Percentiles rank a stretch among this genome's conserved stretches.
Evolutionary conservation across 2,113 vertebrate species (phyloP).

Genomic region (Sander vitreus): DNA sequence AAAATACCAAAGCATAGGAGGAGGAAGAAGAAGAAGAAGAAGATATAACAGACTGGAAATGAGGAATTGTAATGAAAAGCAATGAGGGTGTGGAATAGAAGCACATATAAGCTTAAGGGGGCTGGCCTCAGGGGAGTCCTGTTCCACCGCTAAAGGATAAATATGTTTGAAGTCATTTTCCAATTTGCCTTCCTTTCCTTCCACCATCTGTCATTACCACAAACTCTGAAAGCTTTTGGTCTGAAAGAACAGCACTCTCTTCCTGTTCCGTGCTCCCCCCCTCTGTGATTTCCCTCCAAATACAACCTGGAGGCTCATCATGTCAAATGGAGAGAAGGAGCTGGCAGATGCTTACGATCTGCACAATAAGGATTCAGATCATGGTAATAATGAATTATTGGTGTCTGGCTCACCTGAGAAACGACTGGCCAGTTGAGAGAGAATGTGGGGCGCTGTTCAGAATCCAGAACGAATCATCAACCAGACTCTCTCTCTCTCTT

Average conservation of each 20-base stretch:
- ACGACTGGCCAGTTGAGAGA: not conserved
- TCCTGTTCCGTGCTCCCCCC: not conserved
- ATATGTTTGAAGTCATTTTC: constrained; percentile 44
- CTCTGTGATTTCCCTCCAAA: not conserved
- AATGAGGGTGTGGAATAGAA: constrained; percentile 26
- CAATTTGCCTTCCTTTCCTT: constrained; percentile 23
- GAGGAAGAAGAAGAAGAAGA: constrained; percentile 26
- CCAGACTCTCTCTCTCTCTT: not conserved
- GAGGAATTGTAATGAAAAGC: constrained; percentile 51
- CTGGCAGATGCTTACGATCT: not conserved
- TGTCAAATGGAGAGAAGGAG: constrained; percentile 16
- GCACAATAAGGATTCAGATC: constrained; percentile 1
- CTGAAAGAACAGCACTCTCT: not conserved
- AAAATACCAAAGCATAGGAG: constrained; percentile 45
- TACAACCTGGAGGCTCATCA: not conserved
- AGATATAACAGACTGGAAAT: constrained; percentile 45
- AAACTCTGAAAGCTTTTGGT: constrained; percentile 17
- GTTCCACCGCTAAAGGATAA: constrained; percentile 36
- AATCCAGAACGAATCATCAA: constrained; percentile 21
- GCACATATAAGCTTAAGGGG: constrained; percentile 38
- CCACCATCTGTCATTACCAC: constrained; percentile 44
- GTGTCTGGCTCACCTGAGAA: not conserved
- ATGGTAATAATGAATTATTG: not conserved
- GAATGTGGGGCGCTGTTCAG: constrained; percentile 10
- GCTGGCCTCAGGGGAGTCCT: constrained; percentile 13